A percentile compares a stretch with the other conserved stretches of the same genome.
phyloP scores from a whole-genome alignment of 2,113 vertebrate genomes.

The Rattus rattus region DNA sequence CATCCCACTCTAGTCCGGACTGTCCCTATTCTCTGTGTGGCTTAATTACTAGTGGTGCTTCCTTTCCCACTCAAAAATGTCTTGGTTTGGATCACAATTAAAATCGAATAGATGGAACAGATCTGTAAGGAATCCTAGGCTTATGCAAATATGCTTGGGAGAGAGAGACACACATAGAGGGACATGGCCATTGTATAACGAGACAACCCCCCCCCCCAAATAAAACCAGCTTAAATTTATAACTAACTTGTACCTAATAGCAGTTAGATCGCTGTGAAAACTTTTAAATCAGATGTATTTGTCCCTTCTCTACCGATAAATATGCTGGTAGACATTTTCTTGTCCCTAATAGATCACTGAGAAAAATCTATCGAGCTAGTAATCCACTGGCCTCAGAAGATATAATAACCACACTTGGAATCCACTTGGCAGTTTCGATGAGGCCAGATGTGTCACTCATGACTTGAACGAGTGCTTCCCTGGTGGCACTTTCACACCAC shows the following conservation, averaged over 20 bases:
- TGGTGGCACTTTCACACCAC: no score
- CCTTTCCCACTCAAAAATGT: not conserved
- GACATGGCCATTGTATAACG: not conserved
- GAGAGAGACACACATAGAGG: not conserved
- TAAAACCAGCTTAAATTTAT: not conserved
- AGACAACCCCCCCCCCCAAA: not conserved
- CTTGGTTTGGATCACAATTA: not conserved
- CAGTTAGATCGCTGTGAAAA: constrained; percentile 26
- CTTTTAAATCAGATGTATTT: constrained; percentile 21
- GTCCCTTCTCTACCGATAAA: not conserved
- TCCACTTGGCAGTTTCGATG: not conserved
- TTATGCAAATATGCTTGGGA: not conserved
- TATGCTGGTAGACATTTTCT: not conserved
- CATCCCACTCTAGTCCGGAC: not conserved
- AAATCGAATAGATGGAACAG: not conserved
- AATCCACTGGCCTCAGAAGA: constrained; percentile 38
- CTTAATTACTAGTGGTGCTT: not conserved
- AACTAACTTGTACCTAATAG: not conserved
- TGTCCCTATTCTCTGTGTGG: not conserved
- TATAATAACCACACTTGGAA: not conserved
- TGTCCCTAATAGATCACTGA: not conserved
- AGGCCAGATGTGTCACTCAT: not conserved
- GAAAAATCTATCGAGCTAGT: not conserved
- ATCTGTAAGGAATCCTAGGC: not conserved
- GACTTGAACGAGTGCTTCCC: not conserved